Conservation (phyloP, 2,113 vertebrate genomes). For the Solea senegalensis region DNA sequence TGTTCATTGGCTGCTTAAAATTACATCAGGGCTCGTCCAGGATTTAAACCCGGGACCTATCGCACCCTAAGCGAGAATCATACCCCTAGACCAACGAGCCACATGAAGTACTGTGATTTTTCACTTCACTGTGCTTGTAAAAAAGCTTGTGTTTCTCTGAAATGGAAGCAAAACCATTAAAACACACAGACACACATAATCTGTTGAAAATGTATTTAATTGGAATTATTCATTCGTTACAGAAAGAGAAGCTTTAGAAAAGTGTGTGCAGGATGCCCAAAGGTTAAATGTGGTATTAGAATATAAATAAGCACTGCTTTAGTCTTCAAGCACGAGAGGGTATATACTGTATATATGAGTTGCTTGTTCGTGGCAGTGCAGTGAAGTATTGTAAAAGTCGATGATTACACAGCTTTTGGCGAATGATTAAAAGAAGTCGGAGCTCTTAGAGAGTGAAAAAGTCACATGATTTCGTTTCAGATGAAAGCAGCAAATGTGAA, state of each 20-base stretch:
- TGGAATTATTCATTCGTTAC: conserved; percentile 65
- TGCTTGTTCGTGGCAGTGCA: conserved; percentile 14
- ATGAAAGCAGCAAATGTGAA: background rate
- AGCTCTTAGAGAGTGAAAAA: conserved; percentile 5
- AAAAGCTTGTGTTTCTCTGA: background rate
- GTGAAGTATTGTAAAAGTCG: conserved; percentile 55
- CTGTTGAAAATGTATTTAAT: conserved; percentile 69
- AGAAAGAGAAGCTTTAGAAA: conserved; percentile 68
- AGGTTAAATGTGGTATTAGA: conserved; percentile 16
- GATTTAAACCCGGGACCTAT: conserved; percentile 89
- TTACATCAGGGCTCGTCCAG: conserved; percentile 80
- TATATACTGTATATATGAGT: too few species aligned
- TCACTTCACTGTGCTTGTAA: too few species aligned
- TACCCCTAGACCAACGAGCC: conserved; percentile 89
- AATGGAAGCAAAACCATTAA: background rate
- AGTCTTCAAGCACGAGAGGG: conserved; percentile 42
- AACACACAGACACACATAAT: conserved; percentile 4
- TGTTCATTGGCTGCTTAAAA: too few species aligned
- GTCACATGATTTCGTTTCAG: conserved; percentile 1
- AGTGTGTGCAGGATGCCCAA: conserved; percentile 63
- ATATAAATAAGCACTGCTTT: conserved; percentile 36
- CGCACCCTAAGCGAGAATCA: conserved; percentile 90
- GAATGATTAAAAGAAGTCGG: background rate
- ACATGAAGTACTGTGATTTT: too few species aligned
- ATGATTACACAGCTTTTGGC: conserved; percentile 6